Percentiles rank a stretch among this genome's conserved stretches.
Conservation (phyloP, 2,888 invertebrate genomes). For the Thelaira solivaga region DNA sequence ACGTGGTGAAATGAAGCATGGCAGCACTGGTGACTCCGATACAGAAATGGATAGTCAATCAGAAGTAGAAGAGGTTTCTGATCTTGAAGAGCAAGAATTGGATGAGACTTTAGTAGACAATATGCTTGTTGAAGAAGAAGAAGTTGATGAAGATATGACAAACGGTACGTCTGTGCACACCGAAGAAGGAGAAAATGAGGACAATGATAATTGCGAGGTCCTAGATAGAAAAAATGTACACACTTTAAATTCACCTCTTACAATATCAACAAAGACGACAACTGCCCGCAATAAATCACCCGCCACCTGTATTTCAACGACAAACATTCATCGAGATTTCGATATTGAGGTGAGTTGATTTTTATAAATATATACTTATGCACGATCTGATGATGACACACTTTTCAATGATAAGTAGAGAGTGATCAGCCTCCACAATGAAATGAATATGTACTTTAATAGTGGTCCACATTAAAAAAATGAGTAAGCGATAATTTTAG, state of each 20-base stretch:
- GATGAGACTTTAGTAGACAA: slow-evolving; percentile 79
- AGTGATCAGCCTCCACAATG: no score
- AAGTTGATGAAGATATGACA: slow-evolving; percentile 76
- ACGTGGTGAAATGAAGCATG: slow-evolving; percentile 92
- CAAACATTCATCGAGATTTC: slow-evolving; percentile 76
- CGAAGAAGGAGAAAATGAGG: slow-evolving; percentile 58
- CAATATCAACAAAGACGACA: slow-evolving; percentile 24
- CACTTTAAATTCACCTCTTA: slow-evolving; percentile 16
- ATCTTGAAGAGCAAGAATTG: slow-evolving; percentile 80
- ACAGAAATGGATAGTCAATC: slow-evolving; percentile 78
- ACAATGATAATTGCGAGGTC: slow-evolving; percentile 52
- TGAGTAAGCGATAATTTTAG: no score
- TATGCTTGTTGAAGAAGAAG: slow-evolving; percentile 75
- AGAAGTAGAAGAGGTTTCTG: slow-evolving; percentile 78
- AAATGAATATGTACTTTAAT: no score
- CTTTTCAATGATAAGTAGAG: no score
- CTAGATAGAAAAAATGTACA: slow-evolving; percentile 28
- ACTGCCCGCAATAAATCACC: slow-evolving; percentile 42
- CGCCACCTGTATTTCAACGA: slow-evolving; percentile 68
- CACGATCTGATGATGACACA: no score
- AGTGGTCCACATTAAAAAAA: no score
- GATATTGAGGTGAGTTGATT: slow-evolving; percentile 80
- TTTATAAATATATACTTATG: no score
- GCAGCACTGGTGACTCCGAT: slow-evolving; percentile 81
- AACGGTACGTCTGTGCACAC: slow-evolving; percentile 68